Evolutionary conservation across 2,888 invertebrate genomes (phyloP).

Genomic region (Agrotis segetum): DNA sequence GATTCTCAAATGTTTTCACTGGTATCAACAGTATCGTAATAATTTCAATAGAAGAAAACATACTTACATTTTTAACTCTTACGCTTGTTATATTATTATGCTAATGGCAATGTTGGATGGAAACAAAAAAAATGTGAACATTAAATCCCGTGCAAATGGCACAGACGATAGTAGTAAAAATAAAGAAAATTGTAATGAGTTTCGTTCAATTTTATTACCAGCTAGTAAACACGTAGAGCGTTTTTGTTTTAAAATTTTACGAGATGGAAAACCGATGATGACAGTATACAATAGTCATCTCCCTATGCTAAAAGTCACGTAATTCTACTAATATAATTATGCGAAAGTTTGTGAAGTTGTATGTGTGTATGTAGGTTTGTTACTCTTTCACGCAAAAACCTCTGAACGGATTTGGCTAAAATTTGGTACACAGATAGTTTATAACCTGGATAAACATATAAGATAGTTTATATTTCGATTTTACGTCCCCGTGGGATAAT

Average conservation of each 20-base stretch:
- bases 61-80: neutral
- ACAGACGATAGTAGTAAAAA: constrained; percentile 35
- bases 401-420: too few species aligned
- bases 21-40: neutral
- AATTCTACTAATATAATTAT: too few species aligned
- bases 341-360: too few species aligned
- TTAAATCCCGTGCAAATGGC: constrained; percentile 14
- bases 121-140: constrained; percentile 17
- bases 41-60: constrained; percentile 5
- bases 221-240: constrained; percentile 49
- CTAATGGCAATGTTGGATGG: constrained; percentile 8
- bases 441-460: too few species aligned
- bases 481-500: too few species aligned
- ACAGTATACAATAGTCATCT: constrained; percentile 17
- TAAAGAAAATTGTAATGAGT: constrained; percentile 50
- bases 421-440: too few species aligned
- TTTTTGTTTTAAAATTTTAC: constrained; percentile 35
- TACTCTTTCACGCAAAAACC: too few species aligned
- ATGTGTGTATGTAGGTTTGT: too few species aligned
- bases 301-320: constrained; percentile 50
- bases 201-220: constrained; percentile 45
- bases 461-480: too few species aligned
- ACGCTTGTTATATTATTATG: constrained; percentile 1
- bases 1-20: neutral
- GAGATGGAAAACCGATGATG: constrained; percentile 22